Base-by-base conservation (phyloP, 2,113 vertebrate genomes). In the Epinephelus cyanopodus region DNA sequence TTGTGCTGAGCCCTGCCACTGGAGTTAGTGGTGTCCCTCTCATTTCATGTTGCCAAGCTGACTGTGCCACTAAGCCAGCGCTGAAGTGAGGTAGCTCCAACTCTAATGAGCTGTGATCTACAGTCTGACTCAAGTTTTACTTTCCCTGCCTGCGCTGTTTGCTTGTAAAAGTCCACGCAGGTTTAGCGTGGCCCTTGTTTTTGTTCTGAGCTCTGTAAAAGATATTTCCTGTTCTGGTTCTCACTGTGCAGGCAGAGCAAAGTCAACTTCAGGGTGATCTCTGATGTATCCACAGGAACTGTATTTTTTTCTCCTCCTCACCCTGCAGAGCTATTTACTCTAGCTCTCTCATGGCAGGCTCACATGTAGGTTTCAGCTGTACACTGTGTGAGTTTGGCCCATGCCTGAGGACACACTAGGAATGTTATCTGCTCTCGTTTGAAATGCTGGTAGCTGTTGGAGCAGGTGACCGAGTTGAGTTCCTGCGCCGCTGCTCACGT, bases 391-490 rank as follows among this genome's bases (percentile, higher is more conserved):
- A 83, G 50, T 77, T 78, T 71, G 74, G 68, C 60, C 85, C 64
- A 77, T 72, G 91, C 84, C 82, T 83, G 86, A 92, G 82, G 85
- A 92, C 83, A 81, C 88, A 74, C 42, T 77, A 92, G 93, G 93
- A 95, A 95, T 95, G 85, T 94, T 93, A 94, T 94, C 93, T 88
- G 25, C 60, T 74, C 56, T 72, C 8, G 37, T 78, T 79, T 82
- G 80, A 84, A 84, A 90, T 90, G 87, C 85, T 72, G 87, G 85
- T 86, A 57, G 85, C 56, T 75, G 64, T 82, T 66, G 79, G 77
- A 93, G 85, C 90, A 88, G 91, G 90, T 85, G 90, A 94, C 83
- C 52, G 69, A 81, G 86, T 78, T 83, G 76, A 77, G 86, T 54
- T 81, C 19, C 68, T 70, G 79, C 23, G 66, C 81, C 25, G 62